Percentiles rank a stretch among this genome's conserved stretches.
Conservation (phyloP, 2,113 vertebrate species). For the Forbesichthys papilliferus region DNA sequence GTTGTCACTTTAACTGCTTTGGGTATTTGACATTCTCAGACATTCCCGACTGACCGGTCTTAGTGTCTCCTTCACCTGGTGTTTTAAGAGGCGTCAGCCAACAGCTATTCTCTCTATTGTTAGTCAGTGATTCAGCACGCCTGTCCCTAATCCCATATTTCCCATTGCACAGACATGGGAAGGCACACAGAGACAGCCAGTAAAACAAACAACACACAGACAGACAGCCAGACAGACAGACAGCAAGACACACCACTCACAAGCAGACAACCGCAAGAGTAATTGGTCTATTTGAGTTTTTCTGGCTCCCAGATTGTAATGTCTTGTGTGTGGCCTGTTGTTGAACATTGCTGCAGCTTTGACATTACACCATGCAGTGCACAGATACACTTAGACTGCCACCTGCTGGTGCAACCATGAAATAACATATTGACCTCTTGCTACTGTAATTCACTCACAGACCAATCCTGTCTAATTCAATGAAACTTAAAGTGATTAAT, state of each 20-base stretch:
- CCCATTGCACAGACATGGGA: constrained; percentile 4
- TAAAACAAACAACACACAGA: not conserved
- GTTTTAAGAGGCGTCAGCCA: not conserved
- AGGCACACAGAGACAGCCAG: constrained; percentile 9
- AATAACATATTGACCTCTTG: not conserved
- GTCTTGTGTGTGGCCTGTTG: not conserved
- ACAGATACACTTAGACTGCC: constrained; percentile 22
- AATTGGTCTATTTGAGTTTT: constrained; percentile 24
- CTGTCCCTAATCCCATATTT: constrained; percentile 1
- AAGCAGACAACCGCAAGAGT: constrained; percentile 3
- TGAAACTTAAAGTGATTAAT: not conserved
- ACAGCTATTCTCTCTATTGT: constrained; percentile 27
- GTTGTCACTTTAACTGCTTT: too few species aligned
- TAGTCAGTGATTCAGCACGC: constrained; percentile 18
- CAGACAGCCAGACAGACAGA: not conserved
- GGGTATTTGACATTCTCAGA: too few species aligned
- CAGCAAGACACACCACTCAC: not conserved
- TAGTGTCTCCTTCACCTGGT: not conserved
- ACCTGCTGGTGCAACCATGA: not conserved
- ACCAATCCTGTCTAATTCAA: not conserved
- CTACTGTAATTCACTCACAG: not conserved
- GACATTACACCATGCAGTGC: not conserved
- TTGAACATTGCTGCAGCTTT: not conserved
- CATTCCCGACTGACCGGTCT: too few species aligned
- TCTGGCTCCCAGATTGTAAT: constrained; percentile 21